phyloP scores from a whole-genome alignment of 2,797 vertebrate species.

The Jordanella pulchra region DNA sequence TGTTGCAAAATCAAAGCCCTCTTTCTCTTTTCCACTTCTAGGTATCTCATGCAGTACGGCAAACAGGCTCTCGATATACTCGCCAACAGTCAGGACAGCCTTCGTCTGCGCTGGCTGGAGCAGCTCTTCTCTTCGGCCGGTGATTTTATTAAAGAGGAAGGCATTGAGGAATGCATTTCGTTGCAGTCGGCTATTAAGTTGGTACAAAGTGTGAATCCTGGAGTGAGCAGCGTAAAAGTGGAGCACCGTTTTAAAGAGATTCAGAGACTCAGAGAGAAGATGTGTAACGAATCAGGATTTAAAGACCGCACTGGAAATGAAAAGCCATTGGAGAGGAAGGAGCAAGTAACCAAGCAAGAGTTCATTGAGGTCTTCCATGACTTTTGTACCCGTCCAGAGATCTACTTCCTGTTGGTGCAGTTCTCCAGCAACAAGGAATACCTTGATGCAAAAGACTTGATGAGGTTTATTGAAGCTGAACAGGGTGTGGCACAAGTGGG shows the following conservation, averaged over 20 bases:
- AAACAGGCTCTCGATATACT: constrained; percentile 93
- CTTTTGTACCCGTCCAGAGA: constrained; percentile 94
- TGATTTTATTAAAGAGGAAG: constrained; percentile 49
- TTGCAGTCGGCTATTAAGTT: constrained; percentile 84
- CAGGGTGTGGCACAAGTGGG: constrained; percentile 91
- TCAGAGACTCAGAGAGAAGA: constrained; percentile 86
- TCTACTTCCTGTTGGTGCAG: constrained; percentile 96
- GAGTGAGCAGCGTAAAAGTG: constrained; percentile 86
- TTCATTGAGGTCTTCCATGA: constrained; percentile 94
- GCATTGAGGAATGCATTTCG: constrained; percentile 78
- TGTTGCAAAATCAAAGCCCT: not conserved
- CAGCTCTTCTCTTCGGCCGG: constrained; percentile 86
- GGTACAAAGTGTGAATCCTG: constrained; percentile 88
- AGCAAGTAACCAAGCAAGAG: constrained; percentile 85
- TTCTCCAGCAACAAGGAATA: constrained; percentile 99
- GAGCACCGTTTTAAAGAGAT: constrained; percentile 92
- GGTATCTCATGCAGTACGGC: constrained; percentile 84
- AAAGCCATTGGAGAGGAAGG: constrained; percentile 51
- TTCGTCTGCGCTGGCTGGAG: constrained; percentile 91
- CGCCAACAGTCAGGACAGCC: constrained; percentile 91
- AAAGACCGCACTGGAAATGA: constrained; percentile 45
- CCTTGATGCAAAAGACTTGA: constrained; percentile 92
- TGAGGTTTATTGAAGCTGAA: constrained; percentile 95
- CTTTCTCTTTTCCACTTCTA: constrained; percentile 31
- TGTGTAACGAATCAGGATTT: constrained; percentile 43